phyloP scores from a whole-genome alignment of 2,113 vertebrate species.

The Sapayoa aenigma region DNA sequence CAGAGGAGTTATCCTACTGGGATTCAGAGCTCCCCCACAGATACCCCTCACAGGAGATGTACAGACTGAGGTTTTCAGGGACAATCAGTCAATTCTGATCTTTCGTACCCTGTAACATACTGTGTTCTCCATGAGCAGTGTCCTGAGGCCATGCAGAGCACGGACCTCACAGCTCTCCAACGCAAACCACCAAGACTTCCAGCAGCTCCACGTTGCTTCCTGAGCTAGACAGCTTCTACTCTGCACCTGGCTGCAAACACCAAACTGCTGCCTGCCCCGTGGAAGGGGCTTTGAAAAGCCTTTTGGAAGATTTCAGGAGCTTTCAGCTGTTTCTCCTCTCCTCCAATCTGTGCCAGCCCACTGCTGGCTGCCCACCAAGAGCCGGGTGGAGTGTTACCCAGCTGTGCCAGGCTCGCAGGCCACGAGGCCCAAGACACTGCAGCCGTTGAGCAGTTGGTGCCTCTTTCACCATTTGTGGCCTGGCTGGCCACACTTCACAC shows the following conservation, averaged over 20 bases:
- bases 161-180: neutral
- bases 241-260: neutral
- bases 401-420: neutral
- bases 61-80: neutral
- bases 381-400: neutral
- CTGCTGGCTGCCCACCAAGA: neutral
- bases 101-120: neutral
- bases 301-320: neutral
- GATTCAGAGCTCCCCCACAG: neutral
- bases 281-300: neutral
- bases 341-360: neutral
- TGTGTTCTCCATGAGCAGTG: neutral
- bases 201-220: neutral
- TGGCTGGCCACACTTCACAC: too few species aligned
- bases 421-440: neutral
- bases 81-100: neutral
- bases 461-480: neutral
- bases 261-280: neutral
- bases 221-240: neutral
- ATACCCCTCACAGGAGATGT: neutral
- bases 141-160: neutral
- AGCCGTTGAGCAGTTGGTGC: neutral
- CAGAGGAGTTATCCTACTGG: neutral
- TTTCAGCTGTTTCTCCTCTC: neutral
- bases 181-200: neutral